Evolutionary conservation across 2,888 invertebrate genomes (phyloP), one percentile per base, ranked within the genome.

Genomic region (Willowsia nigromaculata): DNA sequence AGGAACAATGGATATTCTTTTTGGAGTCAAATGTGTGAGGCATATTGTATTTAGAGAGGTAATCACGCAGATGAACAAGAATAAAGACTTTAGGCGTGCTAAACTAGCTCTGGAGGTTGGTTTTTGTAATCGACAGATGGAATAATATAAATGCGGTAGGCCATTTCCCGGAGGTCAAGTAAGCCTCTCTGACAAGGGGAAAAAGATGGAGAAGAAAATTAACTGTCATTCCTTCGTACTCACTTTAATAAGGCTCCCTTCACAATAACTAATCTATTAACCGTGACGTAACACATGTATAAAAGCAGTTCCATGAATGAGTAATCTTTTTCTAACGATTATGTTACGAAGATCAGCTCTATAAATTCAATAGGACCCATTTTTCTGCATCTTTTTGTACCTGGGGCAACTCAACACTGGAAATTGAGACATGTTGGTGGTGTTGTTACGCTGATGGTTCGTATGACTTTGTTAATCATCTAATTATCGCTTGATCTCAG

Each of bases 61-160:
- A 82, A 87, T 89, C 85, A 89, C 37, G 80, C 81, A 71, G 53
- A 65, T 80, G 81, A 89, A 74, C 85, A 85, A 68, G 37, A 89
- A 89, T 89, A 81, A 85, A 89, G 89, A 89, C 85, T 85, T 89
- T 85, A 89, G 89, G 89, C 89, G 89, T 89, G 89, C 74, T 74
- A 81, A 89, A 89, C 89, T 85, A 85, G 85, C 80, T 85, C 50
- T 74, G 89, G 89, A 89, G 89, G 89, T 85, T 89, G 89, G 89
- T 85, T 89, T 85, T 85, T 85, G 81, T 85, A 85, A 89, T 89
- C 89, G 89, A 89, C 89, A 89, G 89, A 85, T 89, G 89, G 88
- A 88, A 90, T 71, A 86, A 91, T 90, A 85, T 74, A 90, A 90
- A 91, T 91, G 91, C 91, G 91, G 91, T 91, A 90, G 91, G 91